These are phyloP conservation scores for Sitta carolinensis DNA, from an alignment of 2,797 vertebrate species.

Conservation along the genomic window DNA sequence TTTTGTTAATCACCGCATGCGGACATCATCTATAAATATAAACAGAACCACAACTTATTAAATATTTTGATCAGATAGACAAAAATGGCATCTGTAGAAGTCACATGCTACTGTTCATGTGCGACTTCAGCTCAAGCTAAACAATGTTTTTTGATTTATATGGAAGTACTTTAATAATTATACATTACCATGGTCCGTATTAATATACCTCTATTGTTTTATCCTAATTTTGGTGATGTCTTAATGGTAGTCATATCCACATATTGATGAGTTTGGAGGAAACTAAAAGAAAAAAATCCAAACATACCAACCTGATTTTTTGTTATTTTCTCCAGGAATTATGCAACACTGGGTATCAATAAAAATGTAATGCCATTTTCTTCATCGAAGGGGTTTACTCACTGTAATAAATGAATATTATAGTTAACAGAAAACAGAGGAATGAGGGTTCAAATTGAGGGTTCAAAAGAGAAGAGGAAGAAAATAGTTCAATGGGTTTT, in stretches of 20 bases:
- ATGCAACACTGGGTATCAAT: neutral
- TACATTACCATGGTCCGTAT: neutral
- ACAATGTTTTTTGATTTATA: neutral
- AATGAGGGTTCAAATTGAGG: neutral
- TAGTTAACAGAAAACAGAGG: neutral
- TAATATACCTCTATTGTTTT: neutral
- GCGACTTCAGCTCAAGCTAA: neutral
- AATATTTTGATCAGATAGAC: neutral
- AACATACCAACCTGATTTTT: fast-evolving
- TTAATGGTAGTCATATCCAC: neutral
- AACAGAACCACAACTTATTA: neutral
- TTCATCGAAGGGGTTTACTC: neutral
- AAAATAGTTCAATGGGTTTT: neutral
- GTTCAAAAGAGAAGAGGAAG: neutral
- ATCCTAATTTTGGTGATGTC: neutral
- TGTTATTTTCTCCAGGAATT: neutral
- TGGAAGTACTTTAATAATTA: neutral
- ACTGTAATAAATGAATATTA: neutral
- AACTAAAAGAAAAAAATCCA: neutral
- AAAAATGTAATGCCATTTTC: neutral
- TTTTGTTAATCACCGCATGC: neutral
- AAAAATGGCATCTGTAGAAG: neutral
- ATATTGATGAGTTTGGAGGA: neutral
- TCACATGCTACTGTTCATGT: neutral
- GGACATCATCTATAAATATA: neutral